Conservation (phyloP, 2,888 invertebrate species). For the Mongoloraphidia duomilia region DNA sequence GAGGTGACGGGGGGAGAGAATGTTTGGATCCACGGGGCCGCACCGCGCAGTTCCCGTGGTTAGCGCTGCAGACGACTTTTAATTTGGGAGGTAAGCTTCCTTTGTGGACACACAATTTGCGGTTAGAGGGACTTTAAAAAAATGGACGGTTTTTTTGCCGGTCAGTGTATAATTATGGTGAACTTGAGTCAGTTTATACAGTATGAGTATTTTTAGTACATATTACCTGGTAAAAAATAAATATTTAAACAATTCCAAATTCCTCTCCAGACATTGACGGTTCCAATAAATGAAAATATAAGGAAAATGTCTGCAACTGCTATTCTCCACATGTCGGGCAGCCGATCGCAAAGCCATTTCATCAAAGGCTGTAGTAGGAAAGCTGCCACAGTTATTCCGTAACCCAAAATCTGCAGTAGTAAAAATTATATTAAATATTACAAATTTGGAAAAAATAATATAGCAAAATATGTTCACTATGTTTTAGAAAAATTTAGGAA, state of each 20-base stretch:
- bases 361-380: conserved; percentile 62
- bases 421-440: conserved; percentile 6
- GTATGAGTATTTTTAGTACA: no score
- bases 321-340: conserved; percentile 51
- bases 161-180: no score
- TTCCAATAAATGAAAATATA: conserved; percentile 61
- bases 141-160: no score
- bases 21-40: no score
- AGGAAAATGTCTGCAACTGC: conserved; percentile 63
- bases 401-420: conserved; percentile 51
- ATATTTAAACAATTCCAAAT: conserved; percentile 70
- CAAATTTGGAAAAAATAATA: not conserved
- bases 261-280: conserved; percentile 80
- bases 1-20: no score
- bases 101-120: no score
- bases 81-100: no score
- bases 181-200: no score
- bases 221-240: conserved; percentile 58
- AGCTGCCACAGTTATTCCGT: conserved; percentile 53
- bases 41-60: no score
- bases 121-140: no score
- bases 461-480: not conserved
- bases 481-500: not conserved
- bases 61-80: no score
- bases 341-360: conserved; percentile 51